phyloP scores from a whole-genome alignment of 2,113 vertebrate species.

The Leptosomus discolor region DNA sequence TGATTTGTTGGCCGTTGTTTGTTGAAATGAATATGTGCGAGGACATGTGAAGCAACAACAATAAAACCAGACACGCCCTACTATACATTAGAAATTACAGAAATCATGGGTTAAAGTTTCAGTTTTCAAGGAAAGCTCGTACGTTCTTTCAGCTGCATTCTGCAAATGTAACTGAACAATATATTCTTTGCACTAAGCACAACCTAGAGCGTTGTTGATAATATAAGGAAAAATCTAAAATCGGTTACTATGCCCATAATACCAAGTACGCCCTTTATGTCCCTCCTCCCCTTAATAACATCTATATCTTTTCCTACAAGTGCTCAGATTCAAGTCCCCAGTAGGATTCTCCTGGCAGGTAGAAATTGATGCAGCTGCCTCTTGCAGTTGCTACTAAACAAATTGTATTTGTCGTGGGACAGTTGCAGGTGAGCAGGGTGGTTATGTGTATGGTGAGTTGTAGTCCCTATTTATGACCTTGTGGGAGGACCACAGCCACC shows the following conservation, averaged over 20 bases:
- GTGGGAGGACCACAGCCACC: neutral
- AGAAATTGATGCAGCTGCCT: neutral
- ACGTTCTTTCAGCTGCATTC: neutral
- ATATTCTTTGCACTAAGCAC: neutral
- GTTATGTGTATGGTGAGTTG: neutral
- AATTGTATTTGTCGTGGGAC: neutral
- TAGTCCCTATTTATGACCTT: neutral
- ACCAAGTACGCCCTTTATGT: neutral
- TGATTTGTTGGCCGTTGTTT: neutral
- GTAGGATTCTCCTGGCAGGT: neutral
- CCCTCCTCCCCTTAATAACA: neutral
- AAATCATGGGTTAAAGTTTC: neutral
- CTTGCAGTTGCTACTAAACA: neutral
- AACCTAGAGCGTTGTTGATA: neutral
- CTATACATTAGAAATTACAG: neutral
- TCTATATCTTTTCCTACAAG: neutral
- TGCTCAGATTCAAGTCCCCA: neutral
- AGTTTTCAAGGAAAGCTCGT: neutral
- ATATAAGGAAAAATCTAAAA: neutral
- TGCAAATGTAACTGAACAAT: neutral
- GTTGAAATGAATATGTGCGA: neutral
- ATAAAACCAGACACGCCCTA: neutral
- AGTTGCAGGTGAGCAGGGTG: neutral
- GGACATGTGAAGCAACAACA: neutral
- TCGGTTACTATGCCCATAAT: neutral